Base-by-base conservation (phyloP, 1,140 invertebrate species). In the Zaprionus capensis region DNA sequence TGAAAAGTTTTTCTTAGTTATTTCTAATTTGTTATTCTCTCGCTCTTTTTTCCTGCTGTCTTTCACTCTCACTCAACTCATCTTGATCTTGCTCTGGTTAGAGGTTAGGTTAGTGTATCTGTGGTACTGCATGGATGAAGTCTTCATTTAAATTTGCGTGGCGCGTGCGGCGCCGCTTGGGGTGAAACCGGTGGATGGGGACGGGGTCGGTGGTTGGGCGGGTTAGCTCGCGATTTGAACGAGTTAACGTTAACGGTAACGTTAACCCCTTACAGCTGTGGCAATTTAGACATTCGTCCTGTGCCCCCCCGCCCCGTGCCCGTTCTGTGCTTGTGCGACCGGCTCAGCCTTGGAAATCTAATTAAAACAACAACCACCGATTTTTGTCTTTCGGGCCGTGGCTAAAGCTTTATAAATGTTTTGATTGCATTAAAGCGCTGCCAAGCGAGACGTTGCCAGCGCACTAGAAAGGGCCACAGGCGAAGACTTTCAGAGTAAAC, bases 311-410 rank as follows among this genome's bases (percentile, higher is more conserved):
- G 22, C 36, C 38, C 38, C 36, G 4, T 38, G 5, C 14, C 5
- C 38, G 15, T 44, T 44, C 46, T 9, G 17, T 17, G 46, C 46
- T 11, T 22, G 46, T 24, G 46, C 20, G 11, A 51, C 51, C 20
- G 55, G 69, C 80, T 84, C 65, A 79, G 85, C 78, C 81, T 90
- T 88, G 78, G 53, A 88, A 88, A 88, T 90, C 85, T 88, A 88
- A 88, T 88, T 88, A 88, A 88, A 88, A 90, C 85, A 88, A 88
- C 85, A 88, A 88, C 85, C 85, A 88, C 85, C 85, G 78, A 90
- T 88, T 88, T 90, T 90, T 90, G 85, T 88, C 81, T 85, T 90
- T 88, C 55, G 70, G 65, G 67, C 71, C 34, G 67, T 71, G 75
- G 76, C 81, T 71, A 87, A 88, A 88, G 84, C 85, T 85, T 90